Evolutionary conservation across 2,113 vertebrate species (phyloP).

Genomic region (Vanacampus margaritifer): DNA sequence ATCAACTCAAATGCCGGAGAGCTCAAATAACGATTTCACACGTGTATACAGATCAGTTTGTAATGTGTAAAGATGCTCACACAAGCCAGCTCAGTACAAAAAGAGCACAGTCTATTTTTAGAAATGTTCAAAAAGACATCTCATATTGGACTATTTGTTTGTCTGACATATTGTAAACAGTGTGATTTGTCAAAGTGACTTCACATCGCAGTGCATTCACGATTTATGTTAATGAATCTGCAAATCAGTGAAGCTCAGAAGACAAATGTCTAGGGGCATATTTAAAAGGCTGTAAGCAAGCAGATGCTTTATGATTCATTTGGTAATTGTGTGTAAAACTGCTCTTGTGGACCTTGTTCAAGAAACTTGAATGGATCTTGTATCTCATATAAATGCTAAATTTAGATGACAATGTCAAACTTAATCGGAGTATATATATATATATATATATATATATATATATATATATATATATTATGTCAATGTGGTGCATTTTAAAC

Average conservation of each 20-base stretch:
- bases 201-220: not conserved
- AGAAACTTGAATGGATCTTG: not conserved
- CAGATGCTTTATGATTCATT: slow-evolving; percentile 3
- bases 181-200: slow-evolving; percentile 8
- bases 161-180: slow-evolving; percentile 11
- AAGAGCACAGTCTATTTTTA: not conserved
- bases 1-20: slow-evolving; percentile 19
- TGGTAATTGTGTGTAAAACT: not conserved
- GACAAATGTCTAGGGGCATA: slow-evolving; percentile 6
- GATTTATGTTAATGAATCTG: slow-evolving; percentile 7
- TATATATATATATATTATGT: too few species aligned
- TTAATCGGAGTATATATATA: not conserved
- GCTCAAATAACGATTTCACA: slow-evolving; percentile 34
- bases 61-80: slow-evolving; percentile 14
- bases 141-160: not conserved
- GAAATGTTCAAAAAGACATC: not conserved
- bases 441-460: too few species aligned
- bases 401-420: not conserved
- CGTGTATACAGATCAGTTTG: slow-evolving; percentile 34
- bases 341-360: not conserved
- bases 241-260: slow-evolving; percentile 1
- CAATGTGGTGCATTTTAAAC: not conserved
- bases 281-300: not conserved
- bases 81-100: not conserved
- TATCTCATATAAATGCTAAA: not conserved